phyloP scores from a whole-genome alignment of 1,140 invertebrate genomes.

The Pseudoatta argentina region DNA sequence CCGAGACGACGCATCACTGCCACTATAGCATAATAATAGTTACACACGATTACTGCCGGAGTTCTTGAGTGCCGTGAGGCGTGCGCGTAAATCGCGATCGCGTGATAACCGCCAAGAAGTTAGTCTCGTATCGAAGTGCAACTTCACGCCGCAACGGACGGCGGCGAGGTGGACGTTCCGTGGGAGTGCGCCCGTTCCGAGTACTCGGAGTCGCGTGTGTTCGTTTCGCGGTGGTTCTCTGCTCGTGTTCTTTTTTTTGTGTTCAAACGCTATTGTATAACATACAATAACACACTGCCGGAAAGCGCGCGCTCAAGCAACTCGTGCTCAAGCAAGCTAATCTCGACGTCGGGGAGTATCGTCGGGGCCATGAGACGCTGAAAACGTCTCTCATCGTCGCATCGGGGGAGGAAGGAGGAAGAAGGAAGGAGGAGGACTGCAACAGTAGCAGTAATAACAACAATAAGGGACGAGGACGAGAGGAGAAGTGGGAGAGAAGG shows the following conservation, averaged over 20 bases:
- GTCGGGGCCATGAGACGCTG: constrained; percentile 23
- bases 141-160: constrained; percentile 3
- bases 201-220: constrained; percentile 22
- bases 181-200: constrained; percentile 10
- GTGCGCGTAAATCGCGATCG: constrained; percentile 11
- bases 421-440: constrained; percentile 9
- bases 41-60: constrained; percentile 39
- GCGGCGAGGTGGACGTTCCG: constrained; percentile 14
- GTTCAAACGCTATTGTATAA: constrained; percentile 36
- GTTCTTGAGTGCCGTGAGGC: neutral
- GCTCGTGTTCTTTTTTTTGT: neutral
- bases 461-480: constrained; percentile 8
- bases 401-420: constrained; percentile 17
- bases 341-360: neutral
- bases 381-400: constrained; percentile 6
- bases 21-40: constrained; percentile 70
- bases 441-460: neutral
- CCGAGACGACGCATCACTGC: constrained; percentile 73
- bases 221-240: neutral
- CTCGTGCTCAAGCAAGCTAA: neutral
- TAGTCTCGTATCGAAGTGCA: constrained; percentile 12
- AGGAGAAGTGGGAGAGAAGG: constrained; percentile 59
- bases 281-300: neutral
- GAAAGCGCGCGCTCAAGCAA: constrained; percentile 22
- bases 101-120: constrained; percentile 8